phyloP scores from a whole-genome alignment of 2,113 vertebrate species.

The Machaerirhynchus nigripectus region DNA sequence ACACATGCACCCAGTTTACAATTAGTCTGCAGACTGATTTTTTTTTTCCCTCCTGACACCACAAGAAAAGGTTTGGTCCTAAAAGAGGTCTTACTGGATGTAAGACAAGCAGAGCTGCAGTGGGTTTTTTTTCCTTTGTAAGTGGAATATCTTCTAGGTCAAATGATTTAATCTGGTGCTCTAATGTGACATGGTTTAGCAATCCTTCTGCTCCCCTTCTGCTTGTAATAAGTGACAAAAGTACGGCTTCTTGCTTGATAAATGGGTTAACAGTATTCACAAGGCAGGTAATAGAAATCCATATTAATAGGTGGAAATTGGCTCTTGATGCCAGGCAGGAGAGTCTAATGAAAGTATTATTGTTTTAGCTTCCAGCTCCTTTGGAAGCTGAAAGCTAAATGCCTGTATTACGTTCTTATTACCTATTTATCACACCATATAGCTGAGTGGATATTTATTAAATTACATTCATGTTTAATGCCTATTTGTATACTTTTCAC shows the following conservation, averaged over 20 bases:
- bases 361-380: constrained; percentile 61
- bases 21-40: constrained; percentile 12
- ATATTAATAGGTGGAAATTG: constrained; percentile 57
- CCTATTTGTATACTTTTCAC: constrained; percentile 58
- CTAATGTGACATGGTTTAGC: constrained; percentile 45
- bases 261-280: constrained; percentile 58
- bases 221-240: constrained; percentile 48
- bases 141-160: constrained; percentile 58
- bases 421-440: constrained; percentile 57
- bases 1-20: constrained; percentile 35
- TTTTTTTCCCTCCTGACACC: neutral
- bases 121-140: neutral
- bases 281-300: constrained; percentile 58
- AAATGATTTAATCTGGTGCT: constrained; percentile 61
- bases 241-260: constrained; percentile 34
- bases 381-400: constrained; percentile 53
- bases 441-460: constrained; percentile 63
- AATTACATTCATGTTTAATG: constrained; percentile 61
- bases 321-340: constrained; percentile 52
- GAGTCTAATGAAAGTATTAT: constrained; percentile 56
- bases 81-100: constrained; percentile 18
- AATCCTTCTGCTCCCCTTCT: constrained; percentile 52
- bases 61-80: constrained; percentile 16
- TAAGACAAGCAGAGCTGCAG: neutral
- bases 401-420: constrained; percentile 43